phyloP scores from a whole-genome alignment of 2,113 vertebrate genomes.

The Austrofundulus limnaeus region DNA sequence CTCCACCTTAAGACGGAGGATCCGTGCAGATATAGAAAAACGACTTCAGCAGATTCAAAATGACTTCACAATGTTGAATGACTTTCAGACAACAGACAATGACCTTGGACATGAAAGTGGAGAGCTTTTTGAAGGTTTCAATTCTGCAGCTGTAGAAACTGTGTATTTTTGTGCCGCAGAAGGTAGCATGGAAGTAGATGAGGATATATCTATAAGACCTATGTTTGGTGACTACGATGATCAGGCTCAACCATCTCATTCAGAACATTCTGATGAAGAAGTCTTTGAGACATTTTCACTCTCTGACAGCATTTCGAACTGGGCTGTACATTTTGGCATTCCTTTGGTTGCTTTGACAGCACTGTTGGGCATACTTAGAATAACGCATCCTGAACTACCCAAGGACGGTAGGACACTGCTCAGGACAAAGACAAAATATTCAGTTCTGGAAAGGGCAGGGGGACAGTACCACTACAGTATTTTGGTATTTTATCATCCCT shows the following conservation, averaged over 20 bases:
- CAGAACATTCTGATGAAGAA: background rate
- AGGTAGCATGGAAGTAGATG: background rate
- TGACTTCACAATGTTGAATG: background rate
- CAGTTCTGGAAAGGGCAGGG: background rate
- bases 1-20: background rate
- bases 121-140: background rate
- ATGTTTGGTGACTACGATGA: too few species aligned
- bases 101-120: background rate
- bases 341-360: background rate
- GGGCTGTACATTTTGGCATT: background rate
- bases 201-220: too few species aligned
- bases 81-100: background rate
- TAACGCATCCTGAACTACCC: too few species aligned
- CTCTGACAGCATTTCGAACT: background rate
- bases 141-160: background rate
- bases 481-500: slow-evolving; percentile 1
- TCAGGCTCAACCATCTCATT: background rate
- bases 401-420: too few species aligned
- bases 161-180: background rate
- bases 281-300: background rate
- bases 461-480: background rate
- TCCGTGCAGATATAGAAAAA: background rate
- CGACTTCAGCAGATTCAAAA: background rate
- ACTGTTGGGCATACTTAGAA: background rate
- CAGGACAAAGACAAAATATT: slow-evolving; percentile 1